phyloP scores from a whole-genome alignment of 1,140 invertebrate genomes.

The Branchinecta lindahli region DNA sequence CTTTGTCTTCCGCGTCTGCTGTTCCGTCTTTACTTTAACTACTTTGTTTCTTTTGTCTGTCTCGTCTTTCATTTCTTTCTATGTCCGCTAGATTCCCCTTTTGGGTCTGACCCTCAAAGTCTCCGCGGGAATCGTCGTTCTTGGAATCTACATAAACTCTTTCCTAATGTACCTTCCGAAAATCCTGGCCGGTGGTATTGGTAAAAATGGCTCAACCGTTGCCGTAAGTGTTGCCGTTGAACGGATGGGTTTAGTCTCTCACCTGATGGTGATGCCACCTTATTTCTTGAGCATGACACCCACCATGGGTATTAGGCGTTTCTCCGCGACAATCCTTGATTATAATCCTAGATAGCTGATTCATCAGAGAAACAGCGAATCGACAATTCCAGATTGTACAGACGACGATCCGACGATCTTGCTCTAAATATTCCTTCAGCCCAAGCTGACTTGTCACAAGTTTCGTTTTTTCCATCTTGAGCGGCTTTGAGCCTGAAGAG shows the following conservation, averaged over 20 bases:
- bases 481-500: no score
- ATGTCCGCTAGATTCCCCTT: neutral
- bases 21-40: no score
- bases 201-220: slow-evolving; percentile 84
- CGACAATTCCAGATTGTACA: no score
- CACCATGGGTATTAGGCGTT: neutral
- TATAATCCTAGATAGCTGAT: no score
- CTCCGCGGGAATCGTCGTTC: neutral
- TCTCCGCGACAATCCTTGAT: no score
- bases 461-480: no score
- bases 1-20: no score
- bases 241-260: neutral
- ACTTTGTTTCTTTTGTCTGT: no score
- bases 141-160: neutral
- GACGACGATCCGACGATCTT: no score
- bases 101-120: slow-evolving; percentile 11
- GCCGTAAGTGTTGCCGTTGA: slow-evolving; percentile 49
- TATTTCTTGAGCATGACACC: neutral
- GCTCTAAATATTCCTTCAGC: no score
- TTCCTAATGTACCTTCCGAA: slow-evolving; percentile 28
- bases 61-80: neutral
- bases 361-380: no score
- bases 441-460: no score
- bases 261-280: neutral
- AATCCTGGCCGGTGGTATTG: slow-evolving; percentile 57